Evolutionary conservation across 1,140 invertebrate species (phyloP), one percentile per base, ranked within the genome.

Genomic region (Hyposmocoma kahamanoa): DNA sequence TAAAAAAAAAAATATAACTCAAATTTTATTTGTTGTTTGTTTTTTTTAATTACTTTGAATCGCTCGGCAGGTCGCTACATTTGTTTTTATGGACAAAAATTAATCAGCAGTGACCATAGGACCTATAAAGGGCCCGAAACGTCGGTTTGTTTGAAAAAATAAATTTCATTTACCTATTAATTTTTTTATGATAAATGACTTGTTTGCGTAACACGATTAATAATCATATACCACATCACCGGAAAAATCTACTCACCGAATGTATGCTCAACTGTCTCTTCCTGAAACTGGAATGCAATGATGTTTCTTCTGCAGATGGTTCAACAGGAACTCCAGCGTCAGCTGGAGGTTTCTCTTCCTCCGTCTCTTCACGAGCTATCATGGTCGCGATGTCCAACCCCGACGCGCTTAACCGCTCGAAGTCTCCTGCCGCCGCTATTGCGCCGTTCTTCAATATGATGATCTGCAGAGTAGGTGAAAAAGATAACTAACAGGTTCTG

Each of bases 331-430:
- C 6, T 11, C 6, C 6, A 6, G 24, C 24, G 6, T 67, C 77
- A 20, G 50, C 22, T 2, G 56, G 58, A 11, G 63, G 78, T 49
- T 73, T 85, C 51, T 80, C 79, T 13, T 79, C 79, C 15, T 79
- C 75, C 3, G 87, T 81, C 30, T 86, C 81, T 13, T 87, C 81
- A 19, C 82, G 79, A 3, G 88, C 86, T 8, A 92, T 68, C 26
- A 92, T 67, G 56, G 90, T 87, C 0, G 90, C 89, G 68, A 93
- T 91, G 62, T 93, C 90, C 8, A 92, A 61, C 0, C 90, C 90
- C 15, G 88, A 89, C 19, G 87, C 87, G 56, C 89, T 87, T 8
- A 93, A 73, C 1, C 90, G 89, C 18, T 90, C 87, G 53, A 90
- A 92, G 21, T 88, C 90, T 5, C 92, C 92, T 19, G 86, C 86